A percentile compares a stretch with the other conserved stretches of the same genome.
Conservation (phyloP, 2,797 vertebrate genomes). For the Sebastes flavidus region DNA sequence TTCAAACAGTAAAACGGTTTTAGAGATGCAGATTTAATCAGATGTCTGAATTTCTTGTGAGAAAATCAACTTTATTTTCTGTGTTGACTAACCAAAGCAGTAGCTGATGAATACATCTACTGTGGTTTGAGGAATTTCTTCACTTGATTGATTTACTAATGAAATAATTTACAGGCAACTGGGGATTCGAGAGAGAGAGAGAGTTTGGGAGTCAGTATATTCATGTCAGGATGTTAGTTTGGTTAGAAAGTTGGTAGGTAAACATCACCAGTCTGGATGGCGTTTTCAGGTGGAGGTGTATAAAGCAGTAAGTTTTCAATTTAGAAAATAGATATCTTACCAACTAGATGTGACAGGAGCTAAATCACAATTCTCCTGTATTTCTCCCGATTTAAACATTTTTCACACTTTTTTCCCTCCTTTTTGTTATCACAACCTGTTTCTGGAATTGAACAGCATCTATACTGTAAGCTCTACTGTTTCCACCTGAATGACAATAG, state of each 20-base stretch:
- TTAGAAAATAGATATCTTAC: neutral
- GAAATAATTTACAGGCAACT: neutral
- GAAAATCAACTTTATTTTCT: slow-evolving; percentile 2
- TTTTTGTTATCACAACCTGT: too few species aligned
- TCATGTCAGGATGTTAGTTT: neutral
- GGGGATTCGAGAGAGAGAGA: neutral
- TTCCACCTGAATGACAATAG: too few species aligned
- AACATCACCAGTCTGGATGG: neutral
- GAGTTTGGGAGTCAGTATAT: neutral
- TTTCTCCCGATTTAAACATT: too few species aligned
- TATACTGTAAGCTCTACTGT: too few species aligned
- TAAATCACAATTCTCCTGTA: too few species aligned
- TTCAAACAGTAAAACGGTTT: slow-evolving; percentile 4
- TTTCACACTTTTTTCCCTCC: too few species aligned
- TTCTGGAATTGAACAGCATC: too few species aligned
- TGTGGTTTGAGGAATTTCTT: slow-evolving; percentile 3
- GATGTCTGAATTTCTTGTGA: neutral
- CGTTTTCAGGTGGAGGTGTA: neutral
- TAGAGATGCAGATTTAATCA: slow-evolving; percentile 25
- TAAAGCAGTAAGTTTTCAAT: neutral
- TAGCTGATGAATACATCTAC: neutral
- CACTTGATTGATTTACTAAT: neutral
- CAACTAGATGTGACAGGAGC: neutral
- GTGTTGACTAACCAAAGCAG: neutral
- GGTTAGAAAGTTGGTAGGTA: neutral